Evolutionary conservation across 1,140 invertebrate genomes (phyloP).

Genomic region (Diabrotica virgifera): DNA sequence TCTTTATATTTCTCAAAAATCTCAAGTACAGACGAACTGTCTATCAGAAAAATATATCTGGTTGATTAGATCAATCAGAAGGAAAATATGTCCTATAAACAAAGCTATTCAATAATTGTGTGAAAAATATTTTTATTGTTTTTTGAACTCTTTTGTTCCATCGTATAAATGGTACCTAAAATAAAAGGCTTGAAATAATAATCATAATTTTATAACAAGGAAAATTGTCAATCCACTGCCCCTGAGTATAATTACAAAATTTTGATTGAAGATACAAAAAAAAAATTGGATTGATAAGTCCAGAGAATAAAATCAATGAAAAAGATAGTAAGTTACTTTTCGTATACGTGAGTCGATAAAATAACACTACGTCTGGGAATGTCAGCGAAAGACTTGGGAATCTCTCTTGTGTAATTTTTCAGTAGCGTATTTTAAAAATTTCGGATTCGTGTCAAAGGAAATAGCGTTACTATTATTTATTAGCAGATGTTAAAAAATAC

Average conservation of each 20-base stretch:
- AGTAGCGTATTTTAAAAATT: no score
- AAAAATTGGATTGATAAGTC: constrained; percentile 21
- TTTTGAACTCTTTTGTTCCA: not conserved
- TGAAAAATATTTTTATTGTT: not conserved
- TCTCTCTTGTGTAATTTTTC: not conserved
- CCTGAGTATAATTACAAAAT: no score
- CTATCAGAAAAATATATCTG: no score
- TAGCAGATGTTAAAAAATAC: no score
- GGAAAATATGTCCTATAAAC: not conserved
- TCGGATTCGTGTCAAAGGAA: no score
- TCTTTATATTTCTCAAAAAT: no score
- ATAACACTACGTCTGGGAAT: constrained; percentile 25
- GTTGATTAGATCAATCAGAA: no score
- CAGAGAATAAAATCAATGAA: constrained; percentile 15
- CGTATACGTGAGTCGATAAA: constrained; percentile 26
- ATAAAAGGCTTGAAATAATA: not conserved
- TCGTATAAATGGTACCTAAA: not conserved
- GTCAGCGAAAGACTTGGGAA: constrained; percentile 15
- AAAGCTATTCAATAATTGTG: not conserved
- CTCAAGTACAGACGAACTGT: no score
- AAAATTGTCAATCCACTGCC: no score
- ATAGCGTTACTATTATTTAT: no score
- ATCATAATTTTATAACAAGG: not conserved
- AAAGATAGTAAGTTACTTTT: constrained; percentile 22
- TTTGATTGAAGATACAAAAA: constrained; percentile 3